These are phyloP conservation scores for Hypena proboscidalis DNA, from an alignment of 2,888 invertebrate species.

Conservation along the genomic window DNA sequence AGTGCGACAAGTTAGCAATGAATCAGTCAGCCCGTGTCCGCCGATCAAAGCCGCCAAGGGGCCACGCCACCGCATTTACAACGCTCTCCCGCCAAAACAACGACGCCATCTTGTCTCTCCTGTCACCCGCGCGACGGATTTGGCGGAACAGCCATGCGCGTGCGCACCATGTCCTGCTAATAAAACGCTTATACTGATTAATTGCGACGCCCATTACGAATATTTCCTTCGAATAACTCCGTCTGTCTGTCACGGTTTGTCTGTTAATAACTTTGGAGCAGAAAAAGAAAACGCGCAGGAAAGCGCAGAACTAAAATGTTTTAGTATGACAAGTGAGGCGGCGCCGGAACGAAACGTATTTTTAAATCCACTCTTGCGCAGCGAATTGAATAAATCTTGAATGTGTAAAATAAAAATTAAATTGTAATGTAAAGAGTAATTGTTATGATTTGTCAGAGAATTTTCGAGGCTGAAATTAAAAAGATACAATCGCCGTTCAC, in stretches of 20 bases:
- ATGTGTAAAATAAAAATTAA: conserved; percentile 37
- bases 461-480: no score
- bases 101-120: conserved; percentile 43
- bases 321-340: conserved; percentile 46
- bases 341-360: conserved; percentile 54
- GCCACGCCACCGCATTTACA: conserved; percentile 65
- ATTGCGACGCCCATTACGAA: conserved; percentile 60
- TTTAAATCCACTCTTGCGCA: conserved; percentile 52
- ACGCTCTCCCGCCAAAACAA: conserved; percentile 39
- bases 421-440: conserved; percentile 30
- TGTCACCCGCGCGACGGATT: conserved; percentile 64
- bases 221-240: conserved; percentile 42
- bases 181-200: conserved; percentile 78
- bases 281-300: conserved; percentile 45
- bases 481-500: no score
- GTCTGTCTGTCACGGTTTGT: conserved; percentile 50
- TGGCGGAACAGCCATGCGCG: conserved; percentile 68
- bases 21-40: conserved; percentile 32
- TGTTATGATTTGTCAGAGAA: conserved; percentile 7
- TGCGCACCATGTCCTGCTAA: conserved; percentile 57
- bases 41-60: conserved; percentile 48
- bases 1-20: conserved; percentile 26
- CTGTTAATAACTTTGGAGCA: conserved; percentile 50
- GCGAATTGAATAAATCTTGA: conserved; percentile 59
- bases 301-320: conserved; percentile 63